phyloP scores from a whole-genome alignment of 2,797 vertebrate genomes.

The Pachyuromys duprasi region DNA sequence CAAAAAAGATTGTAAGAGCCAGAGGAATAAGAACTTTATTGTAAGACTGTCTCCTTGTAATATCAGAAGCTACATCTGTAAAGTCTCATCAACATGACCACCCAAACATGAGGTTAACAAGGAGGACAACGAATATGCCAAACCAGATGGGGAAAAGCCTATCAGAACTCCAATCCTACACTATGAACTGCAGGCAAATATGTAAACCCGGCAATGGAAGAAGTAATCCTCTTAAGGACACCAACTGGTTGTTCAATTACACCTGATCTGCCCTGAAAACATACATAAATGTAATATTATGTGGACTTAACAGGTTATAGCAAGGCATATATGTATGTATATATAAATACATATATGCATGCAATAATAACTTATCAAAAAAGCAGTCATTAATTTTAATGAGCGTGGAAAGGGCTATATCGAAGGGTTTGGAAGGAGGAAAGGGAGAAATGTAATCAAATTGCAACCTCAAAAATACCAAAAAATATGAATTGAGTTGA shows the following conservation, averaged over 20 bases:
- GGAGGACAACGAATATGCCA: not conserved
- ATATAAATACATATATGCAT: not conserved
- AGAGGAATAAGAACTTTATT: not conserved
- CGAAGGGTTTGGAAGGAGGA: not conserved
- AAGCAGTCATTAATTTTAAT: not conserved
- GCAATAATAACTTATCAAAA: not conserved
- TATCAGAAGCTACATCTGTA: not conserved
- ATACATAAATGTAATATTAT: not conserved
- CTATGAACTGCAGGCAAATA: not conserved
- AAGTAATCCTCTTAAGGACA: not conserved
- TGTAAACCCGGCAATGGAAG: not conserved
- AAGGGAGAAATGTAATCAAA: not conserved
- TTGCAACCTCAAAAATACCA: not conserved
- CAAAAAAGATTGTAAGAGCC: not conserved
- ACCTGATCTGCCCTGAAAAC: not conserved
- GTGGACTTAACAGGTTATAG: not conserved
- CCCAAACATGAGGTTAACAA: not conserved
- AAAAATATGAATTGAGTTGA: not conserved
- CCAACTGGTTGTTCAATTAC: not conserved
- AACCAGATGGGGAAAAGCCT: not conserved
- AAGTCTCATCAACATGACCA: not conserved
- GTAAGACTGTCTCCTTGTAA: not conserved
- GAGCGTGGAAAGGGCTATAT: not conserved
- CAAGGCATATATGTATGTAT: not conserved
- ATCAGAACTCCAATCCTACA: not conserved